These are phyloP conservation scores for Neoaliturus tenellus DNA, from an alignment of 2,888 invertebrate species.

Conservation along the genomic window DNA sequence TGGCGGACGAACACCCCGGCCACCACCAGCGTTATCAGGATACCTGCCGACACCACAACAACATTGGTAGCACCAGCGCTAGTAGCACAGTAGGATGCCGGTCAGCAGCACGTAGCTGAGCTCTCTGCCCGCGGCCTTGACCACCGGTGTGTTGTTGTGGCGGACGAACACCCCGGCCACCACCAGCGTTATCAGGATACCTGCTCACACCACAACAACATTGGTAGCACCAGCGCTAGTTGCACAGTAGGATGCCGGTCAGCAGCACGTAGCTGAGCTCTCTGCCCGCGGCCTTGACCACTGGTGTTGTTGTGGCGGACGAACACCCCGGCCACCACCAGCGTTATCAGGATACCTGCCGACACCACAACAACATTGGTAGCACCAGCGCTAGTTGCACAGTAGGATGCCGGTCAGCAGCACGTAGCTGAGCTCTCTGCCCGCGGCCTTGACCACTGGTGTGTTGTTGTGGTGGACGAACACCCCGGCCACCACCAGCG, in stretches of 20 bases:
- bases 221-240: conserved; percentile 92
- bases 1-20: conserved; percentile 88
- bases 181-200: conserved; percentile 86
- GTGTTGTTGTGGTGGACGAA: conserved; percentile 94
- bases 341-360: conserved; percentile 90
- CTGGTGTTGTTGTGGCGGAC: conserved; percentile 93
- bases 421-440: conserved; percentile 92
- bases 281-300: conserved; percentile 96
- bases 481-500: conserved; percentile 84
- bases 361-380: no score
- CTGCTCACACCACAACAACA: no score
- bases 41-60: no score
- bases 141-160: conserved; percentile 96
- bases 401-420: conserved; percentile 92
- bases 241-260: conserved; percentile 93
- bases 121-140: conserved; percentile 96
- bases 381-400: conserved; percentile 94
- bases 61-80: conserved; percentile 90
- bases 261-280: conserved; percentile 94
- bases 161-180: conserved; percentile 88
- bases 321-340: conserved; percentile 87
- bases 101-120: conserved; percentile 93
- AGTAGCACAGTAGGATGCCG: conserved; percentile 95
- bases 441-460: conserved; percentile 97
- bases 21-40: conserved; percentile 85